These are phyloP conservation scores for Microctonus aethiopoides DNA, from an alignment of 2,888 invertebrate genomes.

Conservation along the genomic window DNA sequence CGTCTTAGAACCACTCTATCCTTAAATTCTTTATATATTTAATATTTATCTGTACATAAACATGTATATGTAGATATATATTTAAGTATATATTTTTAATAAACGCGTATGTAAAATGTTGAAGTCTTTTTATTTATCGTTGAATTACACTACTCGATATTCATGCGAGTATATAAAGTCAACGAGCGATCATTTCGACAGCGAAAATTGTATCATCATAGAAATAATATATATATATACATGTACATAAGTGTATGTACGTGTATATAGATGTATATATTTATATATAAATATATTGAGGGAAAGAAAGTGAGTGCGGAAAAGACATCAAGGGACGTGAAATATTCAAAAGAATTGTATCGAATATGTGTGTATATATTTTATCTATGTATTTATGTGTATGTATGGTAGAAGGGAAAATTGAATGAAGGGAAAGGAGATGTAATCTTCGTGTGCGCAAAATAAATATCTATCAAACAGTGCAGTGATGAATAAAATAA, in stretches of 20 bases:
- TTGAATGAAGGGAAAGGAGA: constrained; percentile 25
- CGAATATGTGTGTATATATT: too few relatives aligned
- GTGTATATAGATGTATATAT: neutral
- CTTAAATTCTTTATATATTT: constrained; percentile 30
- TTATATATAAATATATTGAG: neutral
- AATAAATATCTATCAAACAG: constrained; percentile 9
- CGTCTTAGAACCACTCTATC: constrained; percentile 45
- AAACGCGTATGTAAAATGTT: constrained; percentile 1
- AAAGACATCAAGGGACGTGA: neutral
- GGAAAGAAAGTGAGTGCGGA: neutral
- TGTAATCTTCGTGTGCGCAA: constrained; percentile 13
- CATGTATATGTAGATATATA: neutral
- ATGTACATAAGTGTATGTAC: neutral
- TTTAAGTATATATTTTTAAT: neutral
- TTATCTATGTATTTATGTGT: too few relatives aligned
- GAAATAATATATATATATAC: neutral
- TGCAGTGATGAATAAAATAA: too few relatives aligned
- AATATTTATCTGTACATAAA: constrained; percentile 1
- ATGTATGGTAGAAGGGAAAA: constrained; percentile 7
- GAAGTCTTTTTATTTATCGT: constrained; percentile 20
- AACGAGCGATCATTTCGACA: constrained; percentile 24
- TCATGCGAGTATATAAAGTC: constrained; percentile 33
- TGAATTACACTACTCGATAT: constrained; percentile 30
- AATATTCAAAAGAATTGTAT: constrained; percentile 3
- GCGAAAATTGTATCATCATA: constrained; percentile 36